Percentiles rank a stretch among this genome's conserved stretches.
Conservation (phyloP, 2,888 invertebrate genomes). For the Dascillus cervinus region DNA sequence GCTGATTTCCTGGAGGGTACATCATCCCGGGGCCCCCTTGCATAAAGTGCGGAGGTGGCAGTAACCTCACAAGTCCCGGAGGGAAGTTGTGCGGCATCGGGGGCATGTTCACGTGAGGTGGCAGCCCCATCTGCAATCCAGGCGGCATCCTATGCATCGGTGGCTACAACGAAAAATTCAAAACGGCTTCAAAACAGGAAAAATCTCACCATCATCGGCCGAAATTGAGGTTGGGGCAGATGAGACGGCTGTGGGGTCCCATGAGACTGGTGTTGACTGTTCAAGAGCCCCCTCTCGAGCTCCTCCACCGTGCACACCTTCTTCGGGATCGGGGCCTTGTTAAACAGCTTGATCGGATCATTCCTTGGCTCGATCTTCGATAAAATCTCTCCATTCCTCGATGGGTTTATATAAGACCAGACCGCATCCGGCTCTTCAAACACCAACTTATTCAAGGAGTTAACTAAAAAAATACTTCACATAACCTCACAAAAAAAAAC, state of each 20-base stretch:
- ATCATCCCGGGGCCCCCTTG: constrained; percentile 18
- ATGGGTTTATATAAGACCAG: constrained; percentile 30
- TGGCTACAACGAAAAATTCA: constrained; percentile 2
- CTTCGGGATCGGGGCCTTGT: constrained; percentile 34
- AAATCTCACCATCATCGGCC: constrained; percentile 1
- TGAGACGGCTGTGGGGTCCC: constrained; percentile 5
- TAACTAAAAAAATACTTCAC: constrained; percentile 25
- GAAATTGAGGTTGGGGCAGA: constrained; percentile 6
- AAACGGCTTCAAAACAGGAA: background rate
- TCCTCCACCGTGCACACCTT: constrained; percentile 69
- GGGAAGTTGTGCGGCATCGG: constrained; percentile 22
- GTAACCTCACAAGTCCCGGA: constrained; percentile 28
- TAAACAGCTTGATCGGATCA: constrained; percentile 8
- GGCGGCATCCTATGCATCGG: too few relatives aligned
- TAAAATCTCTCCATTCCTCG: constrained; percentile 27
- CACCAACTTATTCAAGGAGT: constrained; percentile 29
- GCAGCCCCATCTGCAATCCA: constrained; percentile 30
- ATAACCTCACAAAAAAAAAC: too few relatives aligned
- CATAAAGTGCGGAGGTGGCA: constrained; percentile 20
- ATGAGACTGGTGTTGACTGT: constrained; percentile 4
- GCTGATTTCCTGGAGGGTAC: constrained; percentile 19
- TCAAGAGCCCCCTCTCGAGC: constrained; percentile 59
- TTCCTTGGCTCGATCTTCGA: constrained; percentile 1
- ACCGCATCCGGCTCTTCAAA: constrained; percentile 25
- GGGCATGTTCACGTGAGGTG: constrained; percentile 31